Evolutionary conservation across 1,140 invertebrate genomes (phyloP), one percentile per base, ranked within the genome.

Genomic region (Ceratitis capitata): DNA sequence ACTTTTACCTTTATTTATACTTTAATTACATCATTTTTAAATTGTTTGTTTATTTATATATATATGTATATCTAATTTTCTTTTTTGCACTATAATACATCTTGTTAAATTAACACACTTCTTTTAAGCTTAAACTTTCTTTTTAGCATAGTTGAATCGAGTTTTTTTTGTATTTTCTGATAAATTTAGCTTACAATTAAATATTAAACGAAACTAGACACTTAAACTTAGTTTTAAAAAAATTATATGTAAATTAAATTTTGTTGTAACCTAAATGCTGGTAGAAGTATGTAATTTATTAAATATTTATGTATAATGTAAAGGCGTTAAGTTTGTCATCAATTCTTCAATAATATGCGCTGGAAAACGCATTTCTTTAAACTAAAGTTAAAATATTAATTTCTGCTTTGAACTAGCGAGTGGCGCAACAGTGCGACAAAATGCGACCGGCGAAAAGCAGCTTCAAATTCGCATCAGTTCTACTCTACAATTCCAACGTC

Each of bases 81-180:
- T 56, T 16, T n/a, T 83, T 83, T 83, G 47, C 82, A 78, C 69
- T 78, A 78, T 78, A 78, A 58, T 84, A 84, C 51, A 85, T 47
- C n/a, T 64, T 49, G 26, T 45, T 78, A 78, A 47, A 78, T 78
- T 78, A 78, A 78, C 35, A n/a, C 69, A n/a, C n/a, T n/a, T n/a
- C n/a, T n/a, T 78, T 78, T 78, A 78, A 32, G 69, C 39, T n/a
- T 78, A 47, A 78, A n/a, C n/a, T n/a, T n/a, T n/a, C 39, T 10
- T 78, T 78, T 42, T 78, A 78, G 39, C 35, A 35, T 78, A 78
- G 69, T 35, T n/a, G 35, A 78, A 78, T 78, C 69, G 69, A 42
- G 35, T 14, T 19, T 32, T 32, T 39, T 32, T 4, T 69, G 4
- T 58, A 23, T 69, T 32, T 39, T 69, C 29, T 56, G 4, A 39